phyloP scores from a whole-genome alignment of 2,888 invertebrate genomes.

The Orthonevra nobilis region DNA sequence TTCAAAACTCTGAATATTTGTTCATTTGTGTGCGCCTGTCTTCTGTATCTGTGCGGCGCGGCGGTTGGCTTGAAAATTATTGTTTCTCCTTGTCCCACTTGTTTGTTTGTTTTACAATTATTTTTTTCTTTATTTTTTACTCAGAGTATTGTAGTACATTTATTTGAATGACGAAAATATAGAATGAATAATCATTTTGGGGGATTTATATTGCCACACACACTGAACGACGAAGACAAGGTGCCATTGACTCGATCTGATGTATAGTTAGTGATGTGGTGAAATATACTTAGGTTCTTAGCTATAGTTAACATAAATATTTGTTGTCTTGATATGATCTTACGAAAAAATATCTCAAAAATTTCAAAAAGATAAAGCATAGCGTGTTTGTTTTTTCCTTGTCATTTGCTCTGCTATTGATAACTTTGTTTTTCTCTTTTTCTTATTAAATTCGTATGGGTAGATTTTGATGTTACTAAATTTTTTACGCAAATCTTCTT shows the following conservation, averaged over 20 bases:
- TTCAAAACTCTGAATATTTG: conserved; percentile 21
- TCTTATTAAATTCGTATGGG: conserved; percentile 28
- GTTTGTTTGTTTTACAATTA: conserved; percentile 56
- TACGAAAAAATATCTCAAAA: conserved; percentile 53
- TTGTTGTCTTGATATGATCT: conserved; percentile 61
- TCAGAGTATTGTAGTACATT: conserved; percentile 47
- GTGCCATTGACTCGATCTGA: conserved; percentile 56
- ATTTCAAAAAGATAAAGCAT: conserved; percentile 46
- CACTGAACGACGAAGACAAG: conserved; percentile 3
- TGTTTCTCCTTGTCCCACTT: conserved; percentile 67
- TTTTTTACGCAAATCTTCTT: too few relatives aligned
- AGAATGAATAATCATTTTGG: conserved; percentile 60
- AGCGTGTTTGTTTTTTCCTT: conserved; percentile 41
- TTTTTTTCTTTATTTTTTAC: conserved; percentile 23
- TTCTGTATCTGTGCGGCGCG: background rate
- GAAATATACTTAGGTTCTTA: conserved; percentile 40
- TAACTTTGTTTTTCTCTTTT: conserved; percentile 28
- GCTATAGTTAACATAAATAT: conserved; percentile 62
- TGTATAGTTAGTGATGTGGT: conserved; percentile 35
- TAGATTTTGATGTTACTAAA: too few relatives aligned
- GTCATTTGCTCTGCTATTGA: conserved; percentile 35
- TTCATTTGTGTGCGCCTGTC: background rate
- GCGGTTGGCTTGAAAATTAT: conserved; percentile 11
- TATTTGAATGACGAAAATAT: conserved; percentile 61
- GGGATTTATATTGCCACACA: conserved; percentile 30